A percentile compares a stretch with the other conserved stretches of the same genome.
phyloP scores from a whole-genome alignment of 2,888 invertebrate species.

The Taphrorychus bicolor region DNA sequence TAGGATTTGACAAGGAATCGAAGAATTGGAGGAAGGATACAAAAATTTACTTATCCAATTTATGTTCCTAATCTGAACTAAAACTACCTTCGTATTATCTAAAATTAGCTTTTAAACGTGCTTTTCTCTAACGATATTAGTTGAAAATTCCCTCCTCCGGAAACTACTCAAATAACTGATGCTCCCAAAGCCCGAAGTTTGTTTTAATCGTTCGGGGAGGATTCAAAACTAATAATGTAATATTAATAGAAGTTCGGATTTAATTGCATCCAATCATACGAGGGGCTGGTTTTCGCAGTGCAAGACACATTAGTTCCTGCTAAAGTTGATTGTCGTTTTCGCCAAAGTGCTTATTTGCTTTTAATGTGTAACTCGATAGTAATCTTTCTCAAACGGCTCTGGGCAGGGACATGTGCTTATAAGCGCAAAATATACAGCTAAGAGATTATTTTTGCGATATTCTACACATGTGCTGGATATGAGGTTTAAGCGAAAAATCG shows the following conservation, averaged over 20 bases:
- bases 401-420: background rate
- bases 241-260: slow-evolving; percentile 18
- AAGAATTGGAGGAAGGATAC: too few relatives aligned
- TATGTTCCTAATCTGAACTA: too few relatives aligned
- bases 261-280: slow-evolving; percentile 9
- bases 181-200: slow-evolving; percentile 11
- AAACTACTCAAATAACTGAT: background rate
- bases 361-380: background rate
- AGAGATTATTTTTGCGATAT: background rate
- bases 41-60: too few relatives aligned
- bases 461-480: background rate
- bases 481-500: slow-evolving; percentile 2
- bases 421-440: background rate
- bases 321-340: background rate
- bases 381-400: background rate
- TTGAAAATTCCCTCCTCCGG: background rate
- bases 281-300: background rate
- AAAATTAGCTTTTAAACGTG: slow-evolving; percentile 5
- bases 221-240: slow-evolving; percentile 30
- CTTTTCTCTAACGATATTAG: slow-evolving; percentile 7
- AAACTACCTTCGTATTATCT: too few relatives aligned
- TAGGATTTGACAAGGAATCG: too few relatives aligned
- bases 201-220: slow-evolving; percentile 22
- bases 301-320: background rate
- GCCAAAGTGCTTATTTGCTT: background rate